Evolutionary conservation across 1,140 invertebrate species (phyloP).

Genomic region (Riptortus pedestris): DNA sequence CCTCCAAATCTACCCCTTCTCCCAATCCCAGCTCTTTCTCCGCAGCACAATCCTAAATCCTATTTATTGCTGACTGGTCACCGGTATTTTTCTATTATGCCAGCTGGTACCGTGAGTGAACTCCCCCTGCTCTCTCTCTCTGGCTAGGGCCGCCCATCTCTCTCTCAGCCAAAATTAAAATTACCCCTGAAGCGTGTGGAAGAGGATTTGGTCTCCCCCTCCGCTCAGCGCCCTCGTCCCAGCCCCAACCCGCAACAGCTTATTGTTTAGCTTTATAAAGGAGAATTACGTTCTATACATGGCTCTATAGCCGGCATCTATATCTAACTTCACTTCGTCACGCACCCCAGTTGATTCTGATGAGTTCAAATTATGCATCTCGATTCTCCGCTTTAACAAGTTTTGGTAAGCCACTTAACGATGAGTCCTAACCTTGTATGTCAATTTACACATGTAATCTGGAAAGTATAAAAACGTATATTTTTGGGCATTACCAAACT

Average conservation of each 20-base stretch:
- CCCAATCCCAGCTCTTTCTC: background rate
- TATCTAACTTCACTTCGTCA: no score
- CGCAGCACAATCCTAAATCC: slow-evolving; percentile 6
- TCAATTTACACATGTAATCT: no score
- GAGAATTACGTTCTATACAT: background rate
- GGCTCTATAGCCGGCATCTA: no score
- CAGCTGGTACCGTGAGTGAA: background rate
- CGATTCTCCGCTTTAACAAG: no score
- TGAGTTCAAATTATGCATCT: no score
- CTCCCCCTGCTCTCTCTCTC: background rate
- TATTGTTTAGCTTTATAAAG: background rate
- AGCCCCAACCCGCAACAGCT: background rate
- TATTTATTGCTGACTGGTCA: slow-evolving; percentile 21
- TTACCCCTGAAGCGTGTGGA: slow-evolving; percentile 15
- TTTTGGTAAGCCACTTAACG: no score
- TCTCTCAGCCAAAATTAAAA: slow-evolving; percentile 21
- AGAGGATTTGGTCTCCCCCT: slow-evolving; percentile 12
- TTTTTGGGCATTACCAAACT: no score
- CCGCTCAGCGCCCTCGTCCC: background rate
- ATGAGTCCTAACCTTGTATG: no score
- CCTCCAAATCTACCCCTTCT: background rate
- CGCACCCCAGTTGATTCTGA: no score
- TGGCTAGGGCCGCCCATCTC: background rate
- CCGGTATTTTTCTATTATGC: slow-evolving; percentile 18
- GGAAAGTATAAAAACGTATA: no score